Evolutionary conservation across 2,797 vertebrate species (phyloP), one percentile per base, ranked within the genome.

Genomic region (Eulemur albifrons): DNA sequence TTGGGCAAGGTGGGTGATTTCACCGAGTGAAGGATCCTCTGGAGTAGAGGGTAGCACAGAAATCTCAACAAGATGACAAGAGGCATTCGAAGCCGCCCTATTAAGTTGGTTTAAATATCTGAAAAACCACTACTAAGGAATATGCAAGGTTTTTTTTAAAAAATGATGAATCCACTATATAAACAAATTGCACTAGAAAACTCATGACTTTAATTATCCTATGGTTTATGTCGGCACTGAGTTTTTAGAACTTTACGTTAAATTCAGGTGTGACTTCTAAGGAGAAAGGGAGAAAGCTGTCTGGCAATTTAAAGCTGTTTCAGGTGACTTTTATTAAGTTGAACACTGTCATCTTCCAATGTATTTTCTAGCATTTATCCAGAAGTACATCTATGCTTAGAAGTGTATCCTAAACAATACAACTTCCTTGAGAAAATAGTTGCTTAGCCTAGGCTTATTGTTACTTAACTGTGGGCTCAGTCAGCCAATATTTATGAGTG

Each of bases 151-250:
- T 57, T 50, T 40, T 35, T 35, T 35, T 35, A 35, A 35, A 35
- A 35, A 83, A 85, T 88, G 77, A 90, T 75, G 35, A 87, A 87
- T 87, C 70, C 87, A 52, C 69, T 82, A 89, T 63, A 10, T 76
- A 86, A 92, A 85, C 45, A 67, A 89, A 72, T 12, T 77, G 25
- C 10, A 76, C 21, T 15, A 73, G 54, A 32, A 30, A 76, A 72
- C 15, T 80, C 25, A 76, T 65, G 94, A 67, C 80, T 87, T 48
- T 95, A 81, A 83, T 93, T 92, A 59, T 94, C 77, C 91, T 83
- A 45, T 65, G 30, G 50, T 79, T 94, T 90, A 30, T 52, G 40
- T 94, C 57, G 72, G 40, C 30, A 52, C 13, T 63, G 70, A 91
- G 40, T 94, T 85, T 97, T 97, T 89, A 38, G 82, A 95, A 93